phyloP scores from a whole-genome alignment of 2,113 vertebrate species.

The Myrmecobius fasciatus region DNA sequence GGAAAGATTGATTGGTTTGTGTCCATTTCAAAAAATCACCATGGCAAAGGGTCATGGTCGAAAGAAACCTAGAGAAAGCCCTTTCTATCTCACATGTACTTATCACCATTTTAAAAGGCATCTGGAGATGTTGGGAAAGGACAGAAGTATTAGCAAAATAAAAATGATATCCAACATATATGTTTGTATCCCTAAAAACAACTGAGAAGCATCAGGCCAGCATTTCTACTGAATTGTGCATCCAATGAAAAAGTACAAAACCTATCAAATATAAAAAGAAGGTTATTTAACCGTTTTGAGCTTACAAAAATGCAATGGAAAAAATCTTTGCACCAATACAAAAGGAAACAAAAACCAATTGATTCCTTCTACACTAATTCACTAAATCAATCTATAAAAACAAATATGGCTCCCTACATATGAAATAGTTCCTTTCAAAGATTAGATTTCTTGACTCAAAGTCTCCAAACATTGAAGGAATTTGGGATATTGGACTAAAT shows the following conservation, averaged over 20 bases:
- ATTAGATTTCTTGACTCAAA: background rate
- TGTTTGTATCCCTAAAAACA: constrained; percentile 24
- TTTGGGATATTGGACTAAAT: background rate
- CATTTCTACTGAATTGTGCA: constrained; percentile 41
- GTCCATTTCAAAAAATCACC: constrained; percentile 75
- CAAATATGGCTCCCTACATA: background rate
- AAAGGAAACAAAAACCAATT: background rate
- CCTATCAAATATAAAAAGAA: background rate
- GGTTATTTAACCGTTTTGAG: background rate
- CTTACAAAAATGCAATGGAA: background rate
- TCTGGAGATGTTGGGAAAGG: constrained; percentile 19
- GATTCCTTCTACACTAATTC: background rate
- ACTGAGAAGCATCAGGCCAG: background rate
- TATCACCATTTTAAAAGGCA: constrained; percentile 63
- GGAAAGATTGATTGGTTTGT: constrained; percentile 78
- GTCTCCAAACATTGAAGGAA: background rate
- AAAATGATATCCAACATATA: constrained; percentile 19
- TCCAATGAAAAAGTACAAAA: background rate
- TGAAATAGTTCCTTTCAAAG: background rate
- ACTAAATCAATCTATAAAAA: background rate
- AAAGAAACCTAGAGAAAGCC: constrained; percentile 12
- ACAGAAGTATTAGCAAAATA: constrained; percentile 42
- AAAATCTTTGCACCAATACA: background rate
- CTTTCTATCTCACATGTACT: constrained; percentile 64
- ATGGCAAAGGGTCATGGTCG: constrained; percentile 70